Evolutionary conservation across 1,140 invertebrate genomes (phyloP).

Genomic region (Parapsyche elsis): DNA sequence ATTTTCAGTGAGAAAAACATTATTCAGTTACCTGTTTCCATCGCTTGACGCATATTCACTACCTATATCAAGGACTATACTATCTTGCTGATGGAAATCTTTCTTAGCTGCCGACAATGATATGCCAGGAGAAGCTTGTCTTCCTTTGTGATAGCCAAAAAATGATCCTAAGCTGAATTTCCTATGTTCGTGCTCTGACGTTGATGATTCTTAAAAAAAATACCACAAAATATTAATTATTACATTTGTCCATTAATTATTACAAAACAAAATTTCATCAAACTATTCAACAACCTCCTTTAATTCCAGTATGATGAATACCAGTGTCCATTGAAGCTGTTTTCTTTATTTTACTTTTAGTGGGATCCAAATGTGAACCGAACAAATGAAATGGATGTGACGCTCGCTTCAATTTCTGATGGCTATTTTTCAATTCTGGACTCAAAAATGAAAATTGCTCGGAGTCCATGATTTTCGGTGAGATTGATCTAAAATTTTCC

Average conservation of each 20-base stretch:
- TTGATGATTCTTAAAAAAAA: conserved; percentile 33
- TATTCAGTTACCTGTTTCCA: conserved; percentile 52
- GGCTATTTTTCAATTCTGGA: conserved; percentile 60
- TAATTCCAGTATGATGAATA: conserved; percentile 65
- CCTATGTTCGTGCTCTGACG: conserved; percentile 60
- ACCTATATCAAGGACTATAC: conserved; percentile 63
- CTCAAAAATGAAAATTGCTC: conserved; percentile 64
- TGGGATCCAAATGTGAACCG: conserved; percentile 63
- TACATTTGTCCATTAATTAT: no score
- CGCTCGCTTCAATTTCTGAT: conserved; percentile 54
- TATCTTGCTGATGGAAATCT: conserved; percentile 56
- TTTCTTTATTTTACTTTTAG: conserved; percentile 65
- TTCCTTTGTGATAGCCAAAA: conserved; percentile 61
- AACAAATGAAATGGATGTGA: conserved; percentile 64
- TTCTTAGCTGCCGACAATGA: neutral
- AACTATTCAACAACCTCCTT: conserved; percentile 47
- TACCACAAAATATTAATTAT: no score
- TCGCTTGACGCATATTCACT: conserved; percentile 64
- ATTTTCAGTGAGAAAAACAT: neutral
- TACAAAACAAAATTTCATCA: neutral
- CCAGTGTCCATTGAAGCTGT: conserved; percentile 66
- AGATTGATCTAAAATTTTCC: conserved; percentile 61
- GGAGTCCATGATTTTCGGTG: conserved; percentile 61
- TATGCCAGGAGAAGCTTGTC: conserved; percentile 3
- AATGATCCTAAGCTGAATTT: conserved; percentile 66